A percentile compares a stretch with the other conserved stretches of the same genome.
These are phyloP conservation scores for Oryzias woworae DNA, from an alignment of 2,113 vertebrate species.

Conservation along the genomic window DNA sequence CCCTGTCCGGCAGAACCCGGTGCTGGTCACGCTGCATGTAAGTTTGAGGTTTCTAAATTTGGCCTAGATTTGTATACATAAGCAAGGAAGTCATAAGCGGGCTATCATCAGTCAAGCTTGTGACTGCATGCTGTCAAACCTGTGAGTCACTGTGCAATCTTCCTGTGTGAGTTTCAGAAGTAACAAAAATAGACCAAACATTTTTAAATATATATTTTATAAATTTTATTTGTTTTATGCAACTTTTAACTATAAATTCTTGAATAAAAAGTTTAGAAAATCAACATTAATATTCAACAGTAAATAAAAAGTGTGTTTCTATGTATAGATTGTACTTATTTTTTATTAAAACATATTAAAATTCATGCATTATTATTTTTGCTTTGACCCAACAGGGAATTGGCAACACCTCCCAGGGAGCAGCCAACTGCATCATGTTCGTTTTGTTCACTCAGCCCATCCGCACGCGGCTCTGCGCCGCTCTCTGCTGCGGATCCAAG, in stretches of 20 bases:
- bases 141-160: conserved; percentile 12
- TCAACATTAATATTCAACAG: too few species aligned
- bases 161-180: neutral
- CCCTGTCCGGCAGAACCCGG: conserved; percentile 72
- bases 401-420: conserved; percentile 95
- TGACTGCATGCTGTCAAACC: neutral
- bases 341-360: neutral
- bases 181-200: neutral
- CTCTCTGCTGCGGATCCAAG: conserved; percentile 67
- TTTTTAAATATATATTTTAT: too few species aligned
- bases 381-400: conserved; percentile 80
- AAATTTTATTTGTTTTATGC: too few species aligned
- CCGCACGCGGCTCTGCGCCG: conserved; percentile 74
- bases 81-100: too few species aligned
- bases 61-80: too few species aligned
- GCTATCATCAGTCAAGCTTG: neutral
- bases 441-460: conserved; percentile 84
- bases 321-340: neutral
- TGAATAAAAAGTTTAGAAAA: too few species aligned
- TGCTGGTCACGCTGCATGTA: conserved; percentile 90
- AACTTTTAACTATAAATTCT: too few species aligned
- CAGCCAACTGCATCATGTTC: conserved; percentile 95
- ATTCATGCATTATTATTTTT: neutral
- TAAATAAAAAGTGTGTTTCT: neutral
- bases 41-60: conserved; percentile 49